Conservation (phyloP, 30 jellyfish, hydroid and myxozoan genomes). For the Mastigias papua region DNA sequence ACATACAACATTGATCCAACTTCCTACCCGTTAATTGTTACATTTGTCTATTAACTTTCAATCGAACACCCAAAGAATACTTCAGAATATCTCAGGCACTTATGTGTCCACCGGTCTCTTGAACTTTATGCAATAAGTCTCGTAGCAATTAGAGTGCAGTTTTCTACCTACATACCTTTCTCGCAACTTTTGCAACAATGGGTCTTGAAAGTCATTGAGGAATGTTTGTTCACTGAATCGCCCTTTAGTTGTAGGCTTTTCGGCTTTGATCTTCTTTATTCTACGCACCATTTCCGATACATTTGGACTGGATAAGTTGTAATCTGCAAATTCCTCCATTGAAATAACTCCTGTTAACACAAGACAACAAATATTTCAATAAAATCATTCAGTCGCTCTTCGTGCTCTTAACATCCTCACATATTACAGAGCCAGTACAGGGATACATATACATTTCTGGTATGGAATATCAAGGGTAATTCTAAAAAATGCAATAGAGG, state of each 20-base stretch:
- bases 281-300: not conserved
- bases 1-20: too few species aligned
- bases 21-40: too few species aligned
- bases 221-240: conserved; percentile 67
- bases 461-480: too few species aligned
- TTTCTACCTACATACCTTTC: conserved; percentile 36
- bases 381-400: not conserved
- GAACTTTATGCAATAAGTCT: not conserved
- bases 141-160: not conserved
- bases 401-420: too few species aligned
- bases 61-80: too few species aligned
- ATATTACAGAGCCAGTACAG: too few species aligned
- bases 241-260: conserved; percentile 45
- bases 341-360: conserved; percentile 15
- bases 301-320: conserved; percentile 14
- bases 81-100: too few species aligned
- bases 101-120: too few species aligned
- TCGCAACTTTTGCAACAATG: conserved; percentile 17
- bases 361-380: not conserved
- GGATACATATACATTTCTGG: too few species aligned
- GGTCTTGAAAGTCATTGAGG: conserved; percentile 21
- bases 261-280: conserved; percentile 43
- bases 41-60: too few species aligned
- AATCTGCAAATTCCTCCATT: conserved; percentile 12
- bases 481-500: too few species aligned